phyloP scores from a whole-genome alignment of 2,113 vertebrate species.

The Oreocharis arfaki region DNA sequence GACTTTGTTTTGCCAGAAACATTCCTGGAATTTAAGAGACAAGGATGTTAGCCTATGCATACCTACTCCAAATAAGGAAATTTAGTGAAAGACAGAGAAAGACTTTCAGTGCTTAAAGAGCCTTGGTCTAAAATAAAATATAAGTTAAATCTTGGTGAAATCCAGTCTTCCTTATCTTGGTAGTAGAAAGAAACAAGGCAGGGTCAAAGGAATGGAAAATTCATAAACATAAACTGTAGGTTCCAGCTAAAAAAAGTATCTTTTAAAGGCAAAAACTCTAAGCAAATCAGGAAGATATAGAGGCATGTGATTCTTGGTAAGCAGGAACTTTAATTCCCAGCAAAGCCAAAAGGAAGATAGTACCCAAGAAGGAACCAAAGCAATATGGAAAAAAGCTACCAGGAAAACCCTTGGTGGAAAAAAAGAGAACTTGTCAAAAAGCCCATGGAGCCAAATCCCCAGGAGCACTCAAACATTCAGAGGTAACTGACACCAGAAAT shows the following conservation, averaged over 20 bases:
- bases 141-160: not conserved
- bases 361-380: not conserved
- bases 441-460: not conserved
- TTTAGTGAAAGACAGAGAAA: not conserved
- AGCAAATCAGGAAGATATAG: not conserved
- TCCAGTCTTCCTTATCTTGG: not conserved
- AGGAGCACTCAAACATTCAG: not conserved
- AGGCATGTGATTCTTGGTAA: not conserved
- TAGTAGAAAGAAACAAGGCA: not conserved
- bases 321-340: not conserved
- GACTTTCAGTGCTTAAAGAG: not conserved
- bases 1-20: not conserved
- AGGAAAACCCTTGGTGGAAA: not conserved
- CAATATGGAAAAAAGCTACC: not conserved
- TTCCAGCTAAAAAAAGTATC: not conserved
- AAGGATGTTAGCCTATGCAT: not conserved
- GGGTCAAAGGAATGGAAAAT: not conserved
- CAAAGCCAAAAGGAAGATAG: not conserved
- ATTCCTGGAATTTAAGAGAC: not conserved
- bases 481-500: not conserved
- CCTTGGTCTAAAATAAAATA: not conserved
- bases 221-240: not conserved
- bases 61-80: conserved; percentile 1
- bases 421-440: not conserved
- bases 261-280: not conserved